Evolutionary conservation across 2,888 invertebrate species (phyloP).

Genomic region (Ichneumoninae sp.): DNA sequence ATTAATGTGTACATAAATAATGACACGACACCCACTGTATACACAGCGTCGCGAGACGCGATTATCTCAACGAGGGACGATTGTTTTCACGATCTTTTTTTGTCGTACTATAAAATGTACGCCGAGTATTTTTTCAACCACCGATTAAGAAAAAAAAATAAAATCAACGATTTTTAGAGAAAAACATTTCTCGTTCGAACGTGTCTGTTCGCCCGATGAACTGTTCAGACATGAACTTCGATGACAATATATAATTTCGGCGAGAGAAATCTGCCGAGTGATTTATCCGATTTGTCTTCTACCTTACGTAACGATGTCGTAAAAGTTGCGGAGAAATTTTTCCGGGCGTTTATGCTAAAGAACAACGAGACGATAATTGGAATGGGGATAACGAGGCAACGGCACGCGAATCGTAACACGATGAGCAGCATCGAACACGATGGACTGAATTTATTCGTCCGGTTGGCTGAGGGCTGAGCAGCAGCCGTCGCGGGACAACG

Average conservation of each 20-base stretch:
- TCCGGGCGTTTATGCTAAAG: background rate
- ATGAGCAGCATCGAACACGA: conserved; percentile 8
- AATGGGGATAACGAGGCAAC: background rate
- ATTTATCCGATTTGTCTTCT: conserved; percentile 13
- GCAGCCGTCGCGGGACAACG: conserved; percentile 8
- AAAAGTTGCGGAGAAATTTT: background rate
- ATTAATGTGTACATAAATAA: background rate
- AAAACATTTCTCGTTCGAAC: background rate
- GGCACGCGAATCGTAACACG: conserved; percentile 9
- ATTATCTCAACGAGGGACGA: background rate
- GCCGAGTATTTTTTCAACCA: background rate
- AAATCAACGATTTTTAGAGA: background rate
- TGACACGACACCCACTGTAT: background rate
- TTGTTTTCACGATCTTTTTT: background rate
- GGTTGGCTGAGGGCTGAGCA: conserved; percentile 11
- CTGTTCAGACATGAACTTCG: background rate
- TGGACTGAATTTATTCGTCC: conserved; percentile 27
- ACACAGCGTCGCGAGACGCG: background rate
- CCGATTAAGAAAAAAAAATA: background rate
- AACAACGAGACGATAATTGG: conserved; percentile 13
- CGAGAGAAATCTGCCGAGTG: conserved; percentile 7
- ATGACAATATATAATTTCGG: conserved; percentile 3
- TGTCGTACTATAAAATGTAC: background rate
- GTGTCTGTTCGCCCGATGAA: background rate
- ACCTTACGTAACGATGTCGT: conserved; percentile 39